Evolutionary conservation across 2,797 vertebrate species (phyloP), one percentile per base, ranked within the genome.

Genomic region (Limnodromus scolopaceus): DNA sequence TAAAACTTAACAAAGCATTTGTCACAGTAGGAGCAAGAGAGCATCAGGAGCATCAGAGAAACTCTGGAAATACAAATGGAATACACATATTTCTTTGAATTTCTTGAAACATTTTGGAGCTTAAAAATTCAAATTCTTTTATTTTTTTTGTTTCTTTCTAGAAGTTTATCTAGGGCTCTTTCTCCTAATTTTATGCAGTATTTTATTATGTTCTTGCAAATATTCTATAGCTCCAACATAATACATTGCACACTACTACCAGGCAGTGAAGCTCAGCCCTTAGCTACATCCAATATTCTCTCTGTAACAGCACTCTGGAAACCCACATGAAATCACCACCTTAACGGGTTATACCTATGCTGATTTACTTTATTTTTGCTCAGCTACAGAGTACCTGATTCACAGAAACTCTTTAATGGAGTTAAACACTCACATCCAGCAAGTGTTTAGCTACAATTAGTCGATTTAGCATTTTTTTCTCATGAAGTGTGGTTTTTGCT

Each of bases 381-480:
- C 38, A 49, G 69, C 45, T 92, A 70, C 5, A 53, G 84, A 81
- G 27, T 34, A 19, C 11, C 65, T 23, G 3, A 87, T 30, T 19
- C 60, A 71, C 24, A 87, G n/a, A 81, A 91, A 65, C 30, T 34
- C 13, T 90, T 74, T 84, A 80, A 64, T 20, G 49, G 25, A 72
- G 8, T 16, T 53, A 30, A 53, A 53, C 28, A 30, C 51, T 55
- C 36, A 63, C 41, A 38, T 45, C 63, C 89, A 89, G 39, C 34
- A 89, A 72, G 16, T 34, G 32, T 91, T 94, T 77, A 92, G 16
- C 25, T 89, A 53, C 41, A 93, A 68, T 96, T 95, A 96, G 74
- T 89, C 9, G 5, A 46, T 41, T 81, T 72, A 92, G 7, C 30
- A 30, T 71, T 94, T 87, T 87, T 87, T 92, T 96, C 60, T 87